Conservation (phyloP, 2,113 vertebrate species). For the Trochalopteron elliotii region DNA sequence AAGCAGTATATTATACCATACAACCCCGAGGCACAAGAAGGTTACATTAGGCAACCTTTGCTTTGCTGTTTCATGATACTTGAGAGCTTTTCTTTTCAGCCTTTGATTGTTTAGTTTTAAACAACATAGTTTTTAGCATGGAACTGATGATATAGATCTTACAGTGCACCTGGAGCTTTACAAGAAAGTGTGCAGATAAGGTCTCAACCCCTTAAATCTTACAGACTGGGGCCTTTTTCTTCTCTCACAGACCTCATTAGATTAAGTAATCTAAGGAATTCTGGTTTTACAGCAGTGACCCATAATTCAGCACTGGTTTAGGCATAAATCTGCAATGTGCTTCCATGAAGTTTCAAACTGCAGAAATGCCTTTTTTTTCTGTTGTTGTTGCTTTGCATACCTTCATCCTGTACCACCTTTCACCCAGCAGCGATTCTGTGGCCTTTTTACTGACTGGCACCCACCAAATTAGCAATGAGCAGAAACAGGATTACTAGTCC, state of each 20-base stretch:
- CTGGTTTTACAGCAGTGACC: conserved; percentile 10
- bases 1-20: neutral
- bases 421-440: neutral
- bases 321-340: neutral
- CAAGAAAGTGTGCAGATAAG: conserved; percentile 26
- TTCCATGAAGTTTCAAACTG: neutral
- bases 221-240: neutral
- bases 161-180: conserved; percentile 46
- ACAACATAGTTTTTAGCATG: conserved; percentile 10
- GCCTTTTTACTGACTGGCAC: neutral
- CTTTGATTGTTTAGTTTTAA: conserved; percentile 48
- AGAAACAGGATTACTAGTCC: neutral
- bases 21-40: neutral
- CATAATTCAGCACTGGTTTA: neutral
- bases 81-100: conserved; percentile 26
- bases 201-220: conserved; percentile 28
- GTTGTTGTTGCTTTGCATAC: neutral
- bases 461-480: neutral
- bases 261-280: conserved; percentile 28
- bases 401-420: neutral
- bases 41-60: conserved; percentile 40
- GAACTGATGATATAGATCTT: conserved; percentile 40
- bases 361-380: neutral
- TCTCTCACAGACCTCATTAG: neutral
- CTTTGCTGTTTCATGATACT: neutral